These are phyloP conservation scores for Tenebrosternarchus preto DNA, from an alignment of 2,113 vertebrate genomes.

Conservation along the genomic window DNA sequence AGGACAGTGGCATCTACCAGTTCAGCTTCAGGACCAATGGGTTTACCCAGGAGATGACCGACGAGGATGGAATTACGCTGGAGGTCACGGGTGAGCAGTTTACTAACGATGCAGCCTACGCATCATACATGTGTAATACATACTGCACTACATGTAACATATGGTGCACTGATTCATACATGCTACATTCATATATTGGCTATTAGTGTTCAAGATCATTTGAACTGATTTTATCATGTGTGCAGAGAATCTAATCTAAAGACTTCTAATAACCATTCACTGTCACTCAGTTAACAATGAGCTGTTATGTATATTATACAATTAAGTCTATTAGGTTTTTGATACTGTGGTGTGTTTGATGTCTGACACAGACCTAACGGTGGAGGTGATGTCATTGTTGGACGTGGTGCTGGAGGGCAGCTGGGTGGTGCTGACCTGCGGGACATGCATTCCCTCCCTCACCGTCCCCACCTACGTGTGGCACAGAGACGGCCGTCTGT, in stretches of 20 bases:
- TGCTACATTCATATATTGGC: too few species aligned
- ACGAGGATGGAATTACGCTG: background rate
- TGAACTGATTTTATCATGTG: too few species aligned
- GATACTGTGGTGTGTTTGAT: background rate
- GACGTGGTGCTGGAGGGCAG: conserved; percentile 30
- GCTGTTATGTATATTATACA: background rate
- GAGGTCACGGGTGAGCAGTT: conserved; percentile 1
- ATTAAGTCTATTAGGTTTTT: background rate
- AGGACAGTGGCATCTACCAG: background rate
- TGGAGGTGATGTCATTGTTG: background rate
- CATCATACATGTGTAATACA: background rate
- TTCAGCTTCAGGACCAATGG: conserved; percentile 10
- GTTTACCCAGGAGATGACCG: background rate
- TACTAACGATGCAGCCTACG: background rate
- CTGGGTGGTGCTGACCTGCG: conserved; percentile 13
- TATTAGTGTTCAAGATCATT: too few species aligned
- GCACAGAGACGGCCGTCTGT: conserved; percentile 15
- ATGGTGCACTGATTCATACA: too few species aligned
- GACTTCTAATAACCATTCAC: background rate
- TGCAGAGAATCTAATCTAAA: too few species aligned
- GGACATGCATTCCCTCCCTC: conserved; percentile 37
- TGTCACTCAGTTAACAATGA: background rate
- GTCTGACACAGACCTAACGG: background rate
- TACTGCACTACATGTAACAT: too few species aligned
- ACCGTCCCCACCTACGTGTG: conserved; percentile 33